Evolutionary conservation across 2,888 invertebrate species (phyloP).

Genomic region (Heteromyza rotundicornis): DNA sequence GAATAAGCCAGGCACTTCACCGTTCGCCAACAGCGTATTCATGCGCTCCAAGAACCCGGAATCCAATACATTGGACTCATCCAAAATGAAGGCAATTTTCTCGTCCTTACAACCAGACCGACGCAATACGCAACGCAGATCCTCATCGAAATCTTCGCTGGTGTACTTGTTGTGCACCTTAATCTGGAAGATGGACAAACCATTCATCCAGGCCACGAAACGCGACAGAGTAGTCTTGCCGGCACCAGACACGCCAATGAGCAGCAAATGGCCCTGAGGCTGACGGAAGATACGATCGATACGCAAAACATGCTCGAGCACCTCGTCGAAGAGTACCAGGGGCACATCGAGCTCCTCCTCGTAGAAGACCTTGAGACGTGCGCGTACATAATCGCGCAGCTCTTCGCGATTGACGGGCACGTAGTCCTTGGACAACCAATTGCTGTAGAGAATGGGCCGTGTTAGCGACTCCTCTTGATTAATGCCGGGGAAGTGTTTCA

Average conservation of each 20-base stretch:
- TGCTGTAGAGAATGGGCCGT: conserved; percentile 96
- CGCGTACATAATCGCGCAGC: conserved; percentile 94
- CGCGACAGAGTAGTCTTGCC: conserved; percentile 99
- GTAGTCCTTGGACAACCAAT: conserved; percentile 99
- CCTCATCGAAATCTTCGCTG: conserved; percentile 98
- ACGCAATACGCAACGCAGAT: conserved; percentile 85
- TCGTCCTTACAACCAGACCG: conserved; percentile 94
- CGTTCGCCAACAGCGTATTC: conserved; percentile 98
- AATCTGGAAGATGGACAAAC: conserved; percentile 98
- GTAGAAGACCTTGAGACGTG: conserved; percentile 96
- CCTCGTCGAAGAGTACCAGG: conserved; percentile 97
- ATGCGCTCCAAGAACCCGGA: conserved; percentile 98
- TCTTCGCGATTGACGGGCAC: conserved; percentile 95
- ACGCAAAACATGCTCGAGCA: conserved; percentile 97
- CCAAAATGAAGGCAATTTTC: conserved; percentile 98
- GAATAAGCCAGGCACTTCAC: conserved; percentile 93
- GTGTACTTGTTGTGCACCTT: conserved; percentile 99
- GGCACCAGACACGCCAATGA: conserved; percentile 98
- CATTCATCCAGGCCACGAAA: conserved; percentile 99
- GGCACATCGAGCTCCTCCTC: conserved; percentile 99
- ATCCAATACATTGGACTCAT: conserved; percentile 98
- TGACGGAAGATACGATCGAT: conserved; percentile 99
- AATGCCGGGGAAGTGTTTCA: conserved; percentile 93
- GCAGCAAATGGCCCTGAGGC: conserved; percentile 95
- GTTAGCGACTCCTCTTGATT: conserved; percentile 84